phyloP scores from a whole-genome alignment of 1,140 invertebrate genomes.

The Plectrocnemia conspersa region DNA sequence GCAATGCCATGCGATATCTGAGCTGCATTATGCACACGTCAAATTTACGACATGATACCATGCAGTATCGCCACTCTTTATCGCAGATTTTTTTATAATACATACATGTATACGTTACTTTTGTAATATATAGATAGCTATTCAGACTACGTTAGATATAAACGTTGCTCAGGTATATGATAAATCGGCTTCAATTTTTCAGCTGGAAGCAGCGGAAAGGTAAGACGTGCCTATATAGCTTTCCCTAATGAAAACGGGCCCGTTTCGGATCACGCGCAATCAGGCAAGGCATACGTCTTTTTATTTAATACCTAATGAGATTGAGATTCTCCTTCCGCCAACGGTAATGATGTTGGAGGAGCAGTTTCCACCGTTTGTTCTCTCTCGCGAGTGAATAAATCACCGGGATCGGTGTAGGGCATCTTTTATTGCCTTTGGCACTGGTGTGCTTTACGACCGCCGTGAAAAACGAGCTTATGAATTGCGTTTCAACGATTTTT shows the following conservation, averaged over 20 bases:
- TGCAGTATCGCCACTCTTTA: too few relatives aligned
- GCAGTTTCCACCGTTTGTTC: constrained; percentile 23
- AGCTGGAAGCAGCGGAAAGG: constrained; percentile 14
- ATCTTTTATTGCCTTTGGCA: constrained; percentile 34
- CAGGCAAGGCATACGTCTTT: constrained; percentile 2
- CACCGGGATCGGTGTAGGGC: constrained; percentile 27
- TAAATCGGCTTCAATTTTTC: constrained; percentile 17
- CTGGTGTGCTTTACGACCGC: constrained; percentile 34
- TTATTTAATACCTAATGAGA: constrained; percentile 19
- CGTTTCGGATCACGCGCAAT: constrained; percentile 2
- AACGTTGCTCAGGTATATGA: too few relatives aligned
- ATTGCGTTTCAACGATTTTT: constrained; percentile 31
- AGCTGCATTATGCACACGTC: too few relatives aligned
- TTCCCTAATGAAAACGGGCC: constrained; percentile 7
- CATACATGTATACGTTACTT: too few relatives aligned
- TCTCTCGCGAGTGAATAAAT: constrained; percentile 29
- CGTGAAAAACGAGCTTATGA: constrained; percentile 35
- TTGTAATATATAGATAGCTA: too few relatives aligned
- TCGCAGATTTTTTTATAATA: too few relatives aligned
- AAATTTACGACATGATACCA: too few relatives aligned
- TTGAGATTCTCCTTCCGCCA: constrained; percentile 13
- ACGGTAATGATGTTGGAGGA: constrained; percentile 23
- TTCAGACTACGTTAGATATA: too few relatives aligned
- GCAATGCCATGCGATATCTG: too few relatives aligned
- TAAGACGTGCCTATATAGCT: too few relatives aligned